Percentiles rank a stretch among this genome's conserved stretches.
Evolutionary conservation across 2,797 vertebrate species (phyloP).

Genomic region (Melanotaenia parkinsoni): DNA sequence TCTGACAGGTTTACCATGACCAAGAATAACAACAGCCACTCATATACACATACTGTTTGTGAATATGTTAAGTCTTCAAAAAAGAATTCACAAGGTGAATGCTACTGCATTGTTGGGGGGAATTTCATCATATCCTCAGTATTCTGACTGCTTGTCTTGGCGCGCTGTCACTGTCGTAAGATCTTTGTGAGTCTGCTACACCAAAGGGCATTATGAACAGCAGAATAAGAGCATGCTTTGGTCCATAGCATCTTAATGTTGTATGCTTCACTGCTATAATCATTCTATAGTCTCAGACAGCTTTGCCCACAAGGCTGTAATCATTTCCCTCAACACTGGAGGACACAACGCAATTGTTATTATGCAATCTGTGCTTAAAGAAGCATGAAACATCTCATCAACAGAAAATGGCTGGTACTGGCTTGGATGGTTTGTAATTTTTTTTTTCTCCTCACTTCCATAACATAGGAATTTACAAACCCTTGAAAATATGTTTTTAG

Average conservation of each 20-base stretch:
- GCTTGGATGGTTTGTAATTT: constrained; percentile 37
- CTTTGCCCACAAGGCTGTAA: constrained; percentile 72
- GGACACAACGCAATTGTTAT: constrained; percentile 73
- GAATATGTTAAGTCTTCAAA: background rate
- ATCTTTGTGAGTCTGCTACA: constrained; percentile 48
- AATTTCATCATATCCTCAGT: constrained; percentile 29
- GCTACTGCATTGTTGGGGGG: background rate
- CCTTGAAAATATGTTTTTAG: constrained; percentile 60
- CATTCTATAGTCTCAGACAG: constrained; percentile 65
- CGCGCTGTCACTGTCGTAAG: constrained; percentile 23
- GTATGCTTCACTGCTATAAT: constrained; percentile 70
- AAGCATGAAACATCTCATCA: constrained; percentile 81
- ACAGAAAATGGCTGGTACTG: constrained; percentile 68
- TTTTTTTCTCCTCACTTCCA: constrained; percentile 42
- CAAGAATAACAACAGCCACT: background rate
- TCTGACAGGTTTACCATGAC: constrained; percentile 7
- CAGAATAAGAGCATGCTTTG: constrained; percentile 58
- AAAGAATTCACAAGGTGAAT: constrained; percentile 24
- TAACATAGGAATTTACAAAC: constrained; percentile 32
- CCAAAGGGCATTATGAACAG: constrained; percentile 61
- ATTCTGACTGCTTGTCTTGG: constrained; percentile 36
- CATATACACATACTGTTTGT: background rate
- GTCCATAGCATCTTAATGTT: constrained; percentile 69
- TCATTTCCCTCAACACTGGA: constrained; percentile 65
- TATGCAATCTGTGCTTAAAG: constrained; percentile 80